phyloP scores from a whole-genome alignment of 1,140 invertebrate genomes.

The Aphaenogaster floridana region DNA sequence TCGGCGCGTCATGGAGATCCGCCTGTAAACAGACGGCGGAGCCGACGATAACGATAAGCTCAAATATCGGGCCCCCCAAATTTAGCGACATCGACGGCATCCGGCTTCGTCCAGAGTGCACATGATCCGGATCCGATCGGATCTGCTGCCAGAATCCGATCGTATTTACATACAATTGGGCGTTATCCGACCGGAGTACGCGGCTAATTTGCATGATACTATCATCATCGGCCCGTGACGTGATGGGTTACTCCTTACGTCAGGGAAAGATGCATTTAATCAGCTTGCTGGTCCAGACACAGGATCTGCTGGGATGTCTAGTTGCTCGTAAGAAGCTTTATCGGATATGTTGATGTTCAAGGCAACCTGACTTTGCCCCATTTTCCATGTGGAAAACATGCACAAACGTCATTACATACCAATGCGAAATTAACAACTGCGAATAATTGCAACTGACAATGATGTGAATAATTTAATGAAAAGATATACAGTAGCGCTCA shows the following conservation, averaged over 20 bases:
- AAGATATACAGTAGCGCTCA: no score
- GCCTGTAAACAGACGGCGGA: slow-evolving; percentile 43
- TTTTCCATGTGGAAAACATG: background rate
- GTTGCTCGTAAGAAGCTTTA: slow-evolving; percentile 10
- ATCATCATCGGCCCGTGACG: slow-evolving; percentile 46
- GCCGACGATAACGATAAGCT: slow-evolving; percentile 68
- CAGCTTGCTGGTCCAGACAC: background rate
- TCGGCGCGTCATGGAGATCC: background rate
- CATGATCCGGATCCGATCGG: slow-evolving; percentile 47
- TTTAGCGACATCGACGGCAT: slow-evolving; percentile 50
- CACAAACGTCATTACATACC: background rate
- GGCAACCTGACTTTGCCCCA: background rate
- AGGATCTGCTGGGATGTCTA: background rate
- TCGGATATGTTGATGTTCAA: background rate
- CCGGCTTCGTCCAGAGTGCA: slow-evolving; percentile 50
- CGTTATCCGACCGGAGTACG: slow-evolving; percentile 64
- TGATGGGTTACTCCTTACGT: background rate
- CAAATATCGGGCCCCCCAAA: slow-evolving; percentile 43
- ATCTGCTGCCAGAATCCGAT: slow-evolving; percentile 69
- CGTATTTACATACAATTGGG: slow-evolving; percentile 75
- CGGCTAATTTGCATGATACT: slow-evolving; percentile 72
- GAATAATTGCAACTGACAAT: background rate
- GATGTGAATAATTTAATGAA: background rate
- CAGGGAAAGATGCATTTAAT: slow-evolving; percentile 33
- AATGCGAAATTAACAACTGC: background rate